Evolutionary conservation across 2,797 vertebrate species (phyloP).

Genomic region (Sphaeramia orbicularis): DNA sequence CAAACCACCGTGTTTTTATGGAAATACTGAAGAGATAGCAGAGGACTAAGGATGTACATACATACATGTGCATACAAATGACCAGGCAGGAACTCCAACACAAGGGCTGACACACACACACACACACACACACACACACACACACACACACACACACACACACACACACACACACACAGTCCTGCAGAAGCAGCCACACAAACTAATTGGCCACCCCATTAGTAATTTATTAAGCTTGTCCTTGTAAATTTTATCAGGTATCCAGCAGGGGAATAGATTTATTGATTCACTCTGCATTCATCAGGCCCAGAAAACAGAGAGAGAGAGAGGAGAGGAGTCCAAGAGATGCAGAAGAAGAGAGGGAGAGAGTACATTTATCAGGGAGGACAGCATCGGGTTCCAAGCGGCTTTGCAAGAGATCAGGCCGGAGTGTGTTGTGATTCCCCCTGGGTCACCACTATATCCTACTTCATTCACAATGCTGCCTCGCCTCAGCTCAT

Average conservation of each 20-base stretch:
- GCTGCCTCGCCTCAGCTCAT: constrained; percentile 70
- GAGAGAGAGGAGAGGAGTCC: constrained; percentile 53
- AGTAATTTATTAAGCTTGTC: constrained; percentile 86
- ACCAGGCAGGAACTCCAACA: constrained; percentile 44
- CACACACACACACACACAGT: constrained; percentile 33
- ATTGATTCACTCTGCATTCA: constrained; percentile 83
- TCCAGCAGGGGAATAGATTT: constrained; percentile 79
- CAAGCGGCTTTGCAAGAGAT: constrained; percentile 77
- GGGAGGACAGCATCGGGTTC: constrained; percentile 68
- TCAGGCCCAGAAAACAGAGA: constrained; percentile 71
- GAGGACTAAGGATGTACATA: constrained; percentile 29
- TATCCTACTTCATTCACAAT: constrained; percentile 78
- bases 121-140: constrained; percentile 34
- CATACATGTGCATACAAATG: constrained; percentile 62
- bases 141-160: constrained; percentile 28
- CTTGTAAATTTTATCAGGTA: constrained; percentile 84
- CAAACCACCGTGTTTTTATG: constrained; percentile 35
- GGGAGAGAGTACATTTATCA: constrained; percentile 75
- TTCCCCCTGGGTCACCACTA: constrained; percentile 81
- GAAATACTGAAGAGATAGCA: constrained; percentile 27
- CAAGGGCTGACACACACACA: constrained; percentile 15
- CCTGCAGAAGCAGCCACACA: constrained; percentile 60
- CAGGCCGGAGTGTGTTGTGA: constrained; percentile 78
- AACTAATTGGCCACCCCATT: constrained; percentile 85
- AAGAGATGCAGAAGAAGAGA: constrained; percentile 43